Percentiles rank a stretch among this genome's conserved stretches.
phyloP scores from a whole-genome alignment of 2,888 invertebrate species.

The Plagiodera versicolora region DNA sequence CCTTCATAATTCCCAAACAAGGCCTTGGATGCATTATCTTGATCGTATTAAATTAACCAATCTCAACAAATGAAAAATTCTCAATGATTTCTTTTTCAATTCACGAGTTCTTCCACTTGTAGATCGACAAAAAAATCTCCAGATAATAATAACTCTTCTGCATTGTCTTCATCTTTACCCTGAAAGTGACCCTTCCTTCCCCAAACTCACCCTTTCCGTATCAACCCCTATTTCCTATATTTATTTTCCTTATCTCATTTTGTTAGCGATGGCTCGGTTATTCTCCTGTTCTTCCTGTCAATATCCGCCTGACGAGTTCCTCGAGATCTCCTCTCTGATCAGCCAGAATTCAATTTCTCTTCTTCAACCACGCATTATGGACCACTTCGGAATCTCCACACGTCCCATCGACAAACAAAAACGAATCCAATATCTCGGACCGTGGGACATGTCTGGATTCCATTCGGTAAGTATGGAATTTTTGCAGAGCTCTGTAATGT shows the following conservation, averaged over 20 bases:
- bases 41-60: too few relatives aligned
- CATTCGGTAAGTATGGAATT: background rate
- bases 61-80: too few relatives aligned
- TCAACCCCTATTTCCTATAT: constrained; percentile 44
- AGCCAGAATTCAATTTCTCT: constrained; percentile 5
- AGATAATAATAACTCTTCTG: background rate
- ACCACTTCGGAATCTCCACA: constrained; percentile 6
- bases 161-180: background rate
- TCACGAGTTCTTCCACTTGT: too few relatives aligned
- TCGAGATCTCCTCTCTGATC: constrained; percentile 36
- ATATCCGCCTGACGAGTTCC: constrained; percentile 46
- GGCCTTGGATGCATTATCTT: too few relatives aligned
- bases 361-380: background rate
- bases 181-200: background rate
- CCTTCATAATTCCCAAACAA: too few relatives aligned
- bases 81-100: too few relatives aligned
- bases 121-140: background rate
- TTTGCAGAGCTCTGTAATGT: constrained; percentile 11
- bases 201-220: background rate
- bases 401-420: constrained; percentile 18
- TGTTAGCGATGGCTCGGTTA: constrained; percentile 56
- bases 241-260: constrained; percentile 57
- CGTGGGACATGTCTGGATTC: background rate
- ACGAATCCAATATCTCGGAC: constrained; percentile 20
- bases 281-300: constrained; percentile 57